Evolutionary conservation across 2,113 vertebrate species (phyloP), one percentile per base, ranked within the genome.

Genomic region (Capreolus pygargus): DNA sequence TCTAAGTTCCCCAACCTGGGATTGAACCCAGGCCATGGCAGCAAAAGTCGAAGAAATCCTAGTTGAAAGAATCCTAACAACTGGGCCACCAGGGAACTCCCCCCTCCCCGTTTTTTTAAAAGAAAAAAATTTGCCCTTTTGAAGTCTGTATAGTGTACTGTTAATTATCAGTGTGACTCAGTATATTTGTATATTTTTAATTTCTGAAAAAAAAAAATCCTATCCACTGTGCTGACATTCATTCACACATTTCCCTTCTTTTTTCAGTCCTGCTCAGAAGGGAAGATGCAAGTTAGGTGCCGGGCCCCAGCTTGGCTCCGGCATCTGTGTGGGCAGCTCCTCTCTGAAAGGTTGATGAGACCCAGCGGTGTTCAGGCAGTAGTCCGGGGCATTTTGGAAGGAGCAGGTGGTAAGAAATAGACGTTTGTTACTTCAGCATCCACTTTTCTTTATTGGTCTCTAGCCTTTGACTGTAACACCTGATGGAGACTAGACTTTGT

Each of bases 301-400:
- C 98, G 70, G 28, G 98, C 99, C 58, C 99, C 99, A 0, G 93
- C 97, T 0, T 99, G 99, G 99, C 99, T 99, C 78, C 99, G 99
- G 76, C 98, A 98, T n/a, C 99, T 99, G 0, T 99, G 99, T 19
- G 99, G 99, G 21, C 99, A 99, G 97, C 98, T 99, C 95, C 99
- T 99, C 52, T 99, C 99, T 0, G 99, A 99, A 97, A 98, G 99
- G 92, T 98, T 99, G 79, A 98, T 99, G 97, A 99, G 99, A 96
- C 99, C 99, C 0, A 95, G 30, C 0, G 99, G 99, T 6, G 99
- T 99, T 17, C 99, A 99, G 98, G 99, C 99, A 0, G 99, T 99
- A 33, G 99, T 99, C 86, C 98, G 99, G 96, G 99, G 99, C 67
- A 96, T 99, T 97, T 54, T 99, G 98, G 99, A 99, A 96, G 99